A percentile compares a stretch with the other conserved stretches of the same genome.
Conservation (phyloP, 2,113 vertebrate species). For the Prochilodus magdalenae region DNA sequence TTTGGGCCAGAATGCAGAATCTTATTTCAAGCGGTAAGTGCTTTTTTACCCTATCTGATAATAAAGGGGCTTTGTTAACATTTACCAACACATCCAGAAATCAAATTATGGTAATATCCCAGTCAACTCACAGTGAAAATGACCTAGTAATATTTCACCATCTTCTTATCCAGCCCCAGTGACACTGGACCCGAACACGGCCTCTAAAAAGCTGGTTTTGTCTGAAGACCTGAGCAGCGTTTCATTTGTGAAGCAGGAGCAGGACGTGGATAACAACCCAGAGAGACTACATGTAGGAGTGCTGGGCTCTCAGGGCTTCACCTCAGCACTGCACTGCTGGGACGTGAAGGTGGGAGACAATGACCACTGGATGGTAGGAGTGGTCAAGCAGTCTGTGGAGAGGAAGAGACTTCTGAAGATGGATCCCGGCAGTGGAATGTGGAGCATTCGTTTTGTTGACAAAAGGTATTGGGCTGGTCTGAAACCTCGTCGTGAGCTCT, state of each 20-base stretch:
- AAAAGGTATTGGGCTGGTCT: background rate
- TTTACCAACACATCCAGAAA: background rate
- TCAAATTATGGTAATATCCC: no score
- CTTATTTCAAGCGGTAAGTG: background rate
- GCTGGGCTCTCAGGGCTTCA: slow-evolving; percentile 28
- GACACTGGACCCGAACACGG: slow-evolving; percentile 18
- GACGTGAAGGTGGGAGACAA: slow-evolving; percentile 49
- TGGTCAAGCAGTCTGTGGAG: slow-evolving; percentile 22
- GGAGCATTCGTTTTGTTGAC: slow-evolving; percentile 38
- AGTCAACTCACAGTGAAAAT: no score
- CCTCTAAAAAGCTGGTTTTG: slow-evolving; percentile 13
- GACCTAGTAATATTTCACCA: background rate
- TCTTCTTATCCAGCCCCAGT: slow-evolving; percentile 4
- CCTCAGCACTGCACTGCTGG: slow-evolving; percentile 49
- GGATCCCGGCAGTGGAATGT: slow-evolving; percentile 26
- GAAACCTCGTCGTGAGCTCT: background rate
- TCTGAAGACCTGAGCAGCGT: slow-evolving; percentile 30
- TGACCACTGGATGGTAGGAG: slow-evolving; percentile 34
- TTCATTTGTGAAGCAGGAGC: background rate
- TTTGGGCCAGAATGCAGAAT: background rate
- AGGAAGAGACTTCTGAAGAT: slow-evolving; percentile 28
- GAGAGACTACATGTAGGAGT: slow-evolving; percentile 41
- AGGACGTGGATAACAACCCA: background rate
- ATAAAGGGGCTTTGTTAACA: no score
- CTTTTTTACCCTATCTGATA: background rate